Evolutionary conservation across 1,140 invertebrate genomes (phyloP).

Genomic region (Cydia fagiglandana): DNA sequence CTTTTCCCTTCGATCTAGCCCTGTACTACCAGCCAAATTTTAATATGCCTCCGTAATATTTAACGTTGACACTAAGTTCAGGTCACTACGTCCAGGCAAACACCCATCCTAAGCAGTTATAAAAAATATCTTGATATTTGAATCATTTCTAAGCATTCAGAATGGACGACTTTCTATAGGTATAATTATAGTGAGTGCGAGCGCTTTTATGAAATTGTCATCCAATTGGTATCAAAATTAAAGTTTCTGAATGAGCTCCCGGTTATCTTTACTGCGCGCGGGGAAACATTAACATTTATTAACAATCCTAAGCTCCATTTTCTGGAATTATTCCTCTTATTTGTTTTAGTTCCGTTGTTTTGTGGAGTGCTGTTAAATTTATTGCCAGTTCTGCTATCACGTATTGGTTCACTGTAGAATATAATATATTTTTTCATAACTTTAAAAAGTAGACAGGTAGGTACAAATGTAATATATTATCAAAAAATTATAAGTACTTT

Average conservation of each 20-base stretch:
- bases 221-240: neutral
- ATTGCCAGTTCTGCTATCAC: neutral
- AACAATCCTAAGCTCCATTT: neutral
- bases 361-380: slow-evolving; percentile 10
- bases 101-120: too few relatives aligned
- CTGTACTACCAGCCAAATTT: too few relatives aligned
- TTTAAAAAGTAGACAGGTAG: too few relatives aligned
- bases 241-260: neutral
- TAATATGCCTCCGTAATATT: too few relatives aligned
- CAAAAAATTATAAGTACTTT: neutral
- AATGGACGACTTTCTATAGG: too few relatives aligned
- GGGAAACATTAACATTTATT: slow-evolving; percentile 26
- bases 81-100: too few relatives aligned
- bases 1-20: too few relatives aligned
- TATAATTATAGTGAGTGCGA: too few relatives aligned
- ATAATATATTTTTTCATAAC: too few relatives aligned
- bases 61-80: too few relatives aligned
- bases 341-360: neutral
- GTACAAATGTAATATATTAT: neutral
- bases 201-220: neutral
- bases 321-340: slow-evolving; percentile 12
- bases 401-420: neutral
- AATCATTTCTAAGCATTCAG: neutral
- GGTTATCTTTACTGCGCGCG: slow-evolving; percentile 11
- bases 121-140: neutral